Conservation (phyloP, 2,888 invertebrate genomes). For the Archips xylosteana region DNA sequence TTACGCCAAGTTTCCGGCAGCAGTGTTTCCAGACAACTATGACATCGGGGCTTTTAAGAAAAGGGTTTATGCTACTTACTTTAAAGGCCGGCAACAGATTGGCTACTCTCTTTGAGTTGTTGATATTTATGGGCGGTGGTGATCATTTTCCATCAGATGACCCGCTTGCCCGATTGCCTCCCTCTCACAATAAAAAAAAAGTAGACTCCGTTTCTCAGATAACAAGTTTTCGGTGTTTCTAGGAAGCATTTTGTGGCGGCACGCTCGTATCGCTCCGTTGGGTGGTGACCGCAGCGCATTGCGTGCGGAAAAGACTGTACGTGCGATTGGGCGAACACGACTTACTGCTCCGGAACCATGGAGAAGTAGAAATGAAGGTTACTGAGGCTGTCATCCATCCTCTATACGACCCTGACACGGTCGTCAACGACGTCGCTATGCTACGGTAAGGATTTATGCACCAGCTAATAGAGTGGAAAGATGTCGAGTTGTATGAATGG, state of each 20-base stretch:
- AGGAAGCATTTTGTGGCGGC: constrained; percentile 96
- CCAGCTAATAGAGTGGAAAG: constrained; percentile 37
- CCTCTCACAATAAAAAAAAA: no score
- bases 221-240: constrained; percentile 40
- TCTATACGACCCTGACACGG: constrained; percentile 93
- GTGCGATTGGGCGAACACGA: constrained; percentile 96
- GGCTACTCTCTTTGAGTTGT: no score
- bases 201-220: neutral
- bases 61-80: no score
- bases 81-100: no score
- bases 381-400: constrained; percentile 93
- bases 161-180: no score
- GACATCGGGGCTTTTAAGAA: no score
- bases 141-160: no score
- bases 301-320: constrained; percentile 90
- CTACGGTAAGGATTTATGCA: constrained; percentile 82
- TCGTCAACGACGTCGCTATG: constrained; percentile 96
- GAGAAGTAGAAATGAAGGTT: constrained; percentile 91
- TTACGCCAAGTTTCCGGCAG: no score
- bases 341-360: constrained; percentile 89
- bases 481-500: constrained; percentile 8
- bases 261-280: constrained; percentile 92
- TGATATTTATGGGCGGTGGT: no score
- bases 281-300: constrained; percentile 96
- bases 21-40: no score